Conservation (phyloP, 2,797 vertebrate species). For the Ispidina picta region DNA sequence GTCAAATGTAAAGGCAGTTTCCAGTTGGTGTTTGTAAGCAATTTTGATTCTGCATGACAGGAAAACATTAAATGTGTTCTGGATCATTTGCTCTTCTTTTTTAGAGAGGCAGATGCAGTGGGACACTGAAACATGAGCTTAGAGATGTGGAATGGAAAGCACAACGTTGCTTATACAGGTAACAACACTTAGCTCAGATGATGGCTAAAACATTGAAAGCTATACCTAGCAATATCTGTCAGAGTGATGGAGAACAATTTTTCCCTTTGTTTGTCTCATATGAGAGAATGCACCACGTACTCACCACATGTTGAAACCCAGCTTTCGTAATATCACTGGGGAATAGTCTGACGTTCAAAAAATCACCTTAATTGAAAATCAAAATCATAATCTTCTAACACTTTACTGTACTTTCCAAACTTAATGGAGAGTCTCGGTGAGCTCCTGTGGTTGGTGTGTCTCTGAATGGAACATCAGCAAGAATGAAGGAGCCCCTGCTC, state of each 20-base stretch:
- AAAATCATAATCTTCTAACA: background rate
- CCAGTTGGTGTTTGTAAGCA: background rate
- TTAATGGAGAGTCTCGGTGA: background rate
- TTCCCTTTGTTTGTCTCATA: background rate
- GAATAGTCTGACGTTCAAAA: background rate
- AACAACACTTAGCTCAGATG: background rate
- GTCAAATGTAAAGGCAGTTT: background rate
- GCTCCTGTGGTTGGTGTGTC: background rate
- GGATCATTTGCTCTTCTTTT: background rate
- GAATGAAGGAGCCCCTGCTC: background rate
- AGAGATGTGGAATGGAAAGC: background rate
- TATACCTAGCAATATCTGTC: background rate
- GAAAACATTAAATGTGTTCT: background rate
- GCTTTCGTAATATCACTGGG: background rate
- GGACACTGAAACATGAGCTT: background rate
- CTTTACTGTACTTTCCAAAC: background rate
- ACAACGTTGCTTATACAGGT: background rate
- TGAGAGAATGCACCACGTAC: background rate
- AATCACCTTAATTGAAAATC: background rate
- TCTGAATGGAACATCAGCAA: background rate
- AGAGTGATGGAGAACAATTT: background rate
- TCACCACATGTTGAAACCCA: background rate
- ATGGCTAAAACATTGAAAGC: background rate
- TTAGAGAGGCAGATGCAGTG: background rate
- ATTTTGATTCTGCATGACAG: background rate